Evolutionary conservation across 2,888 invertebrate species (phyloP).

Genomic region (Dryococelus australis): DNA sequence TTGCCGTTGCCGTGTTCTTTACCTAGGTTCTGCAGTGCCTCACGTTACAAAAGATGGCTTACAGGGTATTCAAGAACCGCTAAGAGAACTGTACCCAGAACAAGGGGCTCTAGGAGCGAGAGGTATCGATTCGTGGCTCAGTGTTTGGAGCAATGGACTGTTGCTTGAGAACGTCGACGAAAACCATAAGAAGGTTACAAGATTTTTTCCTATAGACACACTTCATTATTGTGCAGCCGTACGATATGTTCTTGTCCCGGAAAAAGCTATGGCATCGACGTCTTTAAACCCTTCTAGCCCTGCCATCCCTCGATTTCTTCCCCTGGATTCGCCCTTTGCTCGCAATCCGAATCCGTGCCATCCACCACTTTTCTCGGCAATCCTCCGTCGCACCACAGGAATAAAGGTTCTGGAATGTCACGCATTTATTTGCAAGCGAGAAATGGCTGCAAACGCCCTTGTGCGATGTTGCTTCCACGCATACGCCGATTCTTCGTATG

Average conservation of each 20-base stretch:
- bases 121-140: slow-evolving; percentile 95
- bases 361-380: slow-evolving; percentile 96
- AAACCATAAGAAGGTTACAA: slow-evolving; percentile 89
- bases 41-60: slow-evolving; percentile 98
- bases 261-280: slow-evolving; percentile 52
- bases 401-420: slow-evolving; percentile 99
- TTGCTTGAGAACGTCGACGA: slow-evolving; percentile 96
- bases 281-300: slow-evolving; percentile 56
- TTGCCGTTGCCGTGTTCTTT: slow-evolving; percentile 95
- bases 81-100: slow-evolving; percentile 94
- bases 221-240: slow-evolving; percentile 96
- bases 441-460: slow-evolving; percentile 96
- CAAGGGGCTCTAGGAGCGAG: slow-evolving; percentile 88
- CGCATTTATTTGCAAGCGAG: slow-evolving; percentile 96
- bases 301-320: slow-evolving; percentile 87
- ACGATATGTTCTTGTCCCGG: slow-evolving; percentile 78
- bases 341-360: slow-evolving; percentile 91
- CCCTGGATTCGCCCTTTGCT: slow-evolving; percentile 95
- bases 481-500: slow-evolving; percentile 95
- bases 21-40: slow-evolving; percentile 95
- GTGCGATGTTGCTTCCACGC: slow-evolving; percentile 98
- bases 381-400: slow-evolving; percentile 92
- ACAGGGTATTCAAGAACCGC: slow-evolving; percentile 95
- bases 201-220: slow-evolving; percentile 95
- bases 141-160: slow-evolving; percentile 97